Percentiles rank a stretch among this genome's conserved stretches.
phyloP scores from a whole-genome alignment of 2,113 vertebrate species.

The Panthera leo region DNA sequence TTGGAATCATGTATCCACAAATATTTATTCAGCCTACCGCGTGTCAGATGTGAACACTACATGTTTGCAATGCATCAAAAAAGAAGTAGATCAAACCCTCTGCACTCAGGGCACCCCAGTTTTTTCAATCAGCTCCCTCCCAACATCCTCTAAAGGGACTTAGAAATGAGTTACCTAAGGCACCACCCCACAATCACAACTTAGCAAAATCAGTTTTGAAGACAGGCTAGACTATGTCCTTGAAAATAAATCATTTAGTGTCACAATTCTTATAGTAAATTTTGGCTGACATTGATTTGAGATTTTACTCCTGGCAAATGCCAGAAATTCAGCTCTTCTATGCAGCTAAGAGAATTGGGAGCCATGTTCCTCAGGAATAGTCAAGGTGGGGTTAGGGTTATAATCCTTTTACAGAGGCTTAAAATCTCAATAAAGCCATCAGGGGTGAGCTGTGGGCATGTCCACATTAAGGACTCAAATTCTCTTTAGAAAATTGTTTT shows the following conservation, averaged over 20 bases:
- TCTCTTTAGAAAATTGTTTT: not conserved
- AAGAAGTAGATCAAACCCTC: not conserved
- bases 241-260: not conserved
- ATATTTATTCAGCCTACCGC: not conserved
- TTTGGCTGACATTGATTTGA: not conserved
- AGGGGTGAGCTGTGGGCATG: not conserved
- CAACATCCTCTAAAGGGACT: not conserved
- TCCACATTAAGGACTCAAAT: not conserved
- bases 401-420: not conserved
- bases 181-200: not conserved
- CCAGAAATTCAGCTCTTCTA: not conserved
- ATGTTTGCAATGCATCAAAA: too few relatives aligned
- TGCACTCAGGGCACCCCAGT: not conserved
- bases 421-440: not conserved
- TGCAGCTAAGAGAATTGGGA: not conserved
- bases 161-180: not conserved
- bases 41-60: not conserved
- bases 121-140: not conserved
- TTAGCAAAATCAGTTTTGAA: not conserved
- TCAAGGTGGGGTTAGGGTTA: not conserved
- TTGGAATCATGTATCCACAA: not conserved
- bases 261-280: not conserved
- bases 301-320: not conserved
- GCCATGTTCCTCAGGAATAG: not conserved
- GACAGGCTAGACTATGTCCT: not conserved